Evolutionary conservation across 1,140 invertebrate species (phyloP).

Genomic region (Dinothrombium tinctorium): DNA sequence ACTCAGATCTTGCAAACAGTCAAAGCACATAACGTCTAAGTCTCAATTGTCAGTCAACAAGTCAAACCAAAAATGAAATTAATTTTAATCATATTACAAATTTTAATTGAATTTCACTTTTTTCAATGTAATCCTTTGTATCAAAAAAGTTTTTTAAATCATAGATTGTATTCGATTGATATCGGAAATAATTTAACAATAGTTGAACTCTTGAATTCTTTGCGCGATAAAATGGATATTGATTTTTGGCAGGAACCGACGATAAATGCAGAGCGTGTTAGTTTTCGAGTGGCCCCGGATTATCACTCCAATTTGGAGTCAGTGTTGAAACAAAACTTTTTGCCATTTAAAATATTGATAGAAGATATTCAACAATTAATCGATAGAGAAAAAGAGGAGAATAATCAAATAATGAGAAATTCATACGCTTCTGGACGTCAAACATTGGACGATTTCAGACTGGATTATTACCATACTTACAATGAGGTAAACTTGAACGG

Average conservation of each 20-base stretch:
- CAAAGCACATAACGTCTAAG: no score
- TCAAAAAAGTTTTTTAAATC: background rate
- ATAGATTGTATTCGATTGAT: background rate
- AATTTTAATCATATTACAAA: no score
- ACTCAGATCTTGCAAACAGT: no score
- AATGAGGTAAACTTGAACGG: background rate
- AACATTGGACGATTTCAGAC: background rate
- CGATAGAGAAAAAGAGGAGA: background rate
- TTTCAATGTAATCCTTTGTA: no score
- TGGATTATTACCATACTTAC: slow-evolving; percentile 3
- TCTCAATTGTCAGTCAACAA: no score
- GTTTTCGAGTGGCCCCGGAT: background rate
- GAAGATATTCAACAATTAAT: slow-evolving; percentile 1
- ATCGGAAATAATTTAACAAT: background rate
- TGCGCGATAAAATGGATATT: background rate
- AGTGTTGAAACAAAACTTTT: background rate
- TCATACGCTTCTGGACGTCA: background rate
- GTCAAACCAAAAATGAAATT: no score
- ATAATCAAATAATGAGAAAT: background rate
- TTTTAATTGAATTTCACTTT: no score
- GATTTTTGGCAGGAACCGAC: background rate
- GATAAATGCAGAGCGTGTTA: background rate
- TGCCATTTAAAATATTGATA: background rate
- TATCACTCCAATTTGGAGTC: background rate
- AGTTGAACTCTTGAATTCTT: background rate